Base-by-base conservation (phyloP, 2,113 vertebrate species). In the Antechinus stuartii region DNA sequence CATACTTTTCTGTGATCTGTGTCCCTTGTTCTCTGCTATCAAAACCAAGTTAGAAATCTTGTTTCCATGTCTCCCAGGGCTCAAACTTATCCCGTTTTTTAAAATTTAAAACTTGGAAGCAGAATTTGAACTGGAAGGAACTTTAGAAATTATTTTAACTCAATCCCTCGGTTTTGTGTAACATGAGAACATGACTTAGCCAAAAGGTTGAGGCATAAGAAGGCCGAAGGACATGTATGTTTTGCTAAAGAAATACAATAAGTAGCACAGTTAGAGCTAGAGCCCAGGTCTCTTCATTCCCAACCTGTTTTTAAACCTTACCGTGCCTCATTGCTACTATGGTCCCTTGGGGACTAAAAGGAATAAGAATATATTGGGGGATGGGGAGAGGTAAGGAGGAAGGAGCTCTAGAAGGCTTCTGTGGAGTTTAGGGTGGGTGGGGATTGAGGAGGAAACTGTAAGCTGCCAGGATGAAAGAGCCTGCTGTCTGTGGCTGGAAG, bases 401-500 rank as follows among this genome's bases (percentile, higher is more conserved):
- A 53, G 93, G 53, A 91, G 93, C 90, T 93, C 53, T 96, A 61
- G 50, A 94, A 93, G 93, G 25, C 47, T 57, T 27, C 27, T 42
- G 68, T 84, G 46, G 91, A 14, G 55, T 26, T 90, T 91, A 22
- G 95, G 56, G 53, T 92, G 90, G 92, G 89, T 89, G 89, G 89
- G n/a, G 90, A 84, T 91, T 76, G 93, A 91, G 91, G 92, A 95
- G 54, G 93, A 94, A 54, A 91, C 54, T 30, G 14, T 54, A 90
- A 54, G 57, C 42, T 57, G 94, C 92, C 90, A 89, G 46, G 68
- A 61, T 94, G 93, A 94, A 94, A 96, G 90, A 54, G 90, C 47
- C 68, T 94, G 94, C 94, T 94, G 11, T 96, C 54, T 94, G 95
- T 84, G 47, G 30, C 61, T 95, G 95, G 90, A 49, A 2, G 5